Percentiles rank a stretch among this genome's conserved stretches.
Conservation (phyloP, 35 echinoderm and acorn worm species). For the Amphiura filiformis region DNA sequence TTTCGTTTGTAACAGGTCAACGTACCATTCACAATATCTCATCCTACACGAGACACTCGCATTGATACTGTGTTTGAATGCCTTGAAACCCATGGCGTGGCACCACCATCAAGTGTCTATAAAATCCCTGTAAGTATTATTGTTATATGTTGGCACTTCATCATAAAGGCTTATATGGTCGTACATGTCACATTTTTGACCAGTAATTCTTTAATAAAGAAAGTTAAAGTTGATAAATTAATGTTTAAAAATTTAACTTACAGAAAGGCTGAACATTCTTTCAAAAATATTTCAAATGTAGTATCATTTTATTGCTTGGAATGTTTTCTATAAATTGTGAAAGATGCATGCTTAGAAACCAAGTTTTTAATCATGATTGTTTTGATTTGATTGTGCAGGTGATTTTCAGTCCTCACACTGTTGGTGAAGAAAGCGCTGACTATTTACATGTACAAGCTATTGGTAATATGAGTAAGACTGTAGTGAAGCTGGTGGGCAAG, state of each 20-base stretch:
- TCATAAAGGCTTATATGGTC: background rate
- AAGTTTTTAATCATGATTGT: too few species aligned
- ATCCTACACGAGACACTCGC: conserved; percentile 59
- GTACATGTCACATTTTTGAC: background rate
- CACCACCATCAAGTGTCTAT: conserved; percentile 53
- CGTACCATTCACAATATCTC: conserved; percentile 80
- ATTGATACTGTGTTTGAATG: conserved; percentile 94
- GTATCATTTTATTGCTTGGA: too few species aligned
- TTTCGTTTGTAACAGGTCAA: too few species aligned
- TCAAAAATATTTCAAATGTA: too few species aligned
- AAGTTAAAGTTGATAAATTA: too few species aligned
- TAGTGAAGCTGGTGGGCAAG: conserved; percentile 80
- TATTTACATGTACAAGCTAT: conserved; percentile 88
- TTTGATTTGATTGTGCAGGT: conserved; percentile 45
- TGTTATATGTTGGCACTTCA: too few species aligned
- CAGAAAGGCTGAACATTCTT: too few species aligned
- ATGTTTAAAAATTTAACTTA: too few species aligned
- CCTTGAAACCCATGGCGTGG: conserved; percentile 62
- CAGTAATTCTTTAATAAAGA: too few species aligned
- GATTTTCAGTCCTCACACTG: conserved; percentile 70
- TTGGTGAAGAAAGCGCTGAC: conserved; percentile 76
- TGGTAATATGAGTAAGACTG: conserved; percentile 83
- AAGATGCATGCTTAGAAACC: too few species aligned
- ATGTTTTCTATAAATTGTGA: too few species aligned
- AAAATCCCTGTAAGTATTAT: conserved; percentile 84